A percentile compares a stretch with the other conserved stretches of the same genome.
These are phyloP conservation scores for Xestobium rufovillosum DNA, from an alignment of 2,888 invertebrate genomes.

Conservation along the genomic window DNA sequence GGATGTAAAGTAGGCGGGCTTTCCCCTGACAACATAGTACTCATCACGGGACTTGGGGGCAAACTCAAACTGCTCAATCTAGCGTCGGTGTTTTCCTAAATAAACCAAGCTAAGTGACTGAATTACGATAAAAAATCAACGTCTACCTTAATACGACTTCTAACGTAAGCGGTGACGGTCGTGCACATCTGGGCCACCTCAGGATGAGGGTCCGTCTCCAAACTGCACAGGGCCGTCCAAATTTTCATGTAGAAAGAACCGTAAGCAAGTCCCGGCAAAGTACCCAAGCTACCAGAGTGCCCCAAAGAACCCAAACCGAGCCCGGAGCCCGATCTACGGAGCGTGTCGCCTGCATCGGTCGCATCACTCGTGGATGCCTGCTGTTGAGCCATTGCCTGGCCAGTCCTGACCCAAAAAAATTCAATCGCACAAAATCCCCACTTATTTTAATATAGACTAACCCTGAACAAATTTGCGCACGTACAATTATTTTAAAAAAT, in stretches of 20 bases:
- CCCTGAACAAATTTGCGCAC: too few relatives aligned
- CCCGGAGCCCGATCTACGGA: slow-evolving; percentile 48
- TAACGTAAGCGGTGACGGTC: slow-evolving; percentile 69
- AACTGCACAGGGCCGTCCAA: slow-evolving; percentile 72
- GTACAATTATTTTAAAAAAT: too few relatives aligned
- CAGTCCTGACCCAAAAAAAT: too few relatives aligned
- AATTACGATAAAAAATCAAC: too few relatives aligned
- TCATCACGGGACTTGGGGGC: slow-evolving; percentile 53
- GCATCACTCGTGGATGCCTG: slow-evolving; percentile 11
- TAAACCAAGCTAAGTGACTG: too few relatives aligned
- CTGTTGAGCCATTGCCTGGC: neutral
- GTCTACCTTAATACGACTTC: slow-evolving; percentile 55
- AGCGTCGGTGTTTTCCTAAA: slow-evolving; percentile 41
- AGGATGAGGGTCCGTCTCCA: slow-evolving; percentile 84
- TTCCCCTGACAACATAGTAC: slow-evolving; percentile 46
- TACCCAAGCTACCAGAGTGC: slow-evolving; percentile 40
- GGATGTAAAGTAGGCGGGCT: slow-evolving; percentile 48
- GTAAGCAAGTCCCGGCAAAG: slow-evolving; percentile 49
- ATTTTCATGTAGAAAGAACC: slow-evolving; percentile 81
- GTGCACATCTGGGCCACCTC: slow-evolving; percentile 72
- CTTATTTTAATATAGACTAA: too few relatives aligned
- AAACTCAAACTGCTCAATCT: slow-evolving; percentile 42
- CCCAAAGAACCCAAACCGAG: slow-evolving; percentile 23
- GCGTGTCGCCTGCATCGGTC: slow-evolving; percentile 56
- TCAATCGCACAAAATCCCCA: too few relatives aligned